Conservation (phyloP, 2,888 invertebrate genomes). For the Cerastis rubricosa region DNA sequence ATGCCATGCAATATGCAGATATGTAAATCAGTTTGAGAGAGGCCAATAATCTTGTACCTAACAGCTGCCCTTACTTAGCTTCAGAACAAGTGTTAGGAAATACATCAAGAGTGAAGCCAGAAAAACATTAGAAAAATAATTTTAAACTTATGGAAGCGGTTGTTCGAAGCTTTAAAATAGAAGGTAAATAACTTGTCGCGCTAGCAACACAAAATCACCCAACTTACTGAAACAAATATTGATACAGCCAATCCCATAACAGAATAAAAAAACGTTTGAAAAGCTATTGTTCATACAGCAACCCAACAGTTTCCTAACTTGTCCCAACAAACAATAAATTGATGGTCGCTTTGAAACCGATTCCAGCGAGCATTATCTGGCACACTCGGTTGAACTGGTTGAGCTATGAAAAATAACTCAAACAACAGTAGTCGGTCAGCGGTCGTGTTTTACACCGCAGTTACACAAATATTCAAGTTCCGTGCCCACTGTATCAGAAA, state of each 20-base stretch:
- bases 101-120: background rate
- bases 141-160: background rate
- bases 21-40: background rate
- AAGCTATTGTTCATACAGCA: background rate
- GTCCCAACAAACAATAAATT: constrained; percentile 42
- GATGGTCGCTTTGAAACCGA: constrained; percentile 47
- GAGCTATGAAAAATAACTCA: constrained; percentile 64
- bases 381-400: constrained; percentile 54
- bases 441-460: constrained; percentile 76
- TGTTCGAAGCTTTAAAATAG: background rate
- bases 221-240: background rate
- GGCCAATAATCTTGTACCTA: background rate
- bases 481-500: constrained; percentile 87
- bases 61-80: background rate
- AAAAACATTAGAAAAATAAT: background rate
- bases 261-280: constrained; percentile 1
- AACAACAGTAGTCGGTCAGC: constrained; percentile 71
- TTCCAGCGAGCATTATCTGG: constrained; percentile 53
- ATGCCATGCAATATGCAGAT: background rate
- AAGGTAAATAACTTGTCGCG: background rate
- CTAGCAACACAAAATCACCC: background rate
- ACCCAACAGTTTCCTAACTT: constrained; percentile 26
- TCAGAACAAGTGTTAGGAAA: background rate
- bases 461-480: constrained; percentile 80
- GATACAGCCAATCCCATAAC: background rate